A percentile compares a stretch with the other conserved stretches of the same genome.
Evolutionary conservation across 2,113 vertebrate species (phyloP).

Genomic region (Gymnarchus niloticus): DNA sequence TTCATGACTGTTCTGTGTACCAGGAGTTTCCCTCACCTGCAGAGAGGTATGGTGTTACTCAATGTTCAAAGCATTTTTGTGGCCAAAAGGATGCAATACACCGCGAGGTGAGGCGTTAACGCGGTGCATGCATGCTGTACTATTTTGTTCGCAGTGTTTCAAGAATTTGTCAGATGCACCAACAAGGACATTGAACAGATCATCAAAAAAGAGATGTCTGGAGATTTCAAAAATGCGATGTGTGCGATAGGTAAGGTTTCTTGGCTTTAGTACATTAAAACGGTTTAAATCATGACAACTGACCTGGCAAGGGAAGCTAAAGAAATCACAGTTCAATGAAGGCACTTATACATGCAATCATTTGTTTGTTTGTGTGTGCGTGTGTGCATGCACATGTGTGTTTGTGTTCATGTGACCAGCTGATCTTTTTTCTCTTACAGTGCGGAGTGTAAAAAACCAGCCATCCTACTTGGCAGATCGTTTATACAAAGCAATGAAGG

Average conservation of each 20-base stretch:
- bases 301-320: not conserved
- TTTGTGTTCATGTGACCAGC: not conserved
- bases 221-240: conserved; percentile 79
- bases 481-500: conserved; percentile 98
- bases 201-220: conserved; percentile 92
- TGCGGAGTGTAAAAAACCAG: conserved; percentile 90
- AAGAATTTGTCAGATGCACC: conserved; percentile 85
- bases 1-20: conserved; percentile 93
- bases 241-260: conserved; percentile 78
- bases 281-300: not conserved
- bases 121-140: not conserved
- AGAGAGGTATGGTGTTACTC: conserved; percentile 70
- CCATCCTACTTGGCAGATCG: conserved; percentile 89
- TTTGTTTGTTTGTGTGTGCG: too few species aligned
- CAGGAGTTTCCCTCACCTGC: conserved; percentile 84
- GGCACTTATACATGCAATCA: not conserved
- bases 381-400: not conserved
- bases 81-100: not conserved
- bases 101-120: not conserved
- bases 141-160: conserved; percentile 72
- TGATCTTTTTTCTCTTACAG: conserved; percentile 52
- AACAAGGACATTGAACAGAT: conserved; percentile 91
- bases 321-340: not conserved
- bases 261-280: not conserved
- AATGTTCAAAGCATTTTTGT: not conserved